A percentile compares a stretch with the other conserved stretches of the same genome.
These are phyloP conservation scores for Rhynchomys soricoides DNA, from an alignment of 2,113 vertebrate species.

Conservation along the genomic window DNA sequence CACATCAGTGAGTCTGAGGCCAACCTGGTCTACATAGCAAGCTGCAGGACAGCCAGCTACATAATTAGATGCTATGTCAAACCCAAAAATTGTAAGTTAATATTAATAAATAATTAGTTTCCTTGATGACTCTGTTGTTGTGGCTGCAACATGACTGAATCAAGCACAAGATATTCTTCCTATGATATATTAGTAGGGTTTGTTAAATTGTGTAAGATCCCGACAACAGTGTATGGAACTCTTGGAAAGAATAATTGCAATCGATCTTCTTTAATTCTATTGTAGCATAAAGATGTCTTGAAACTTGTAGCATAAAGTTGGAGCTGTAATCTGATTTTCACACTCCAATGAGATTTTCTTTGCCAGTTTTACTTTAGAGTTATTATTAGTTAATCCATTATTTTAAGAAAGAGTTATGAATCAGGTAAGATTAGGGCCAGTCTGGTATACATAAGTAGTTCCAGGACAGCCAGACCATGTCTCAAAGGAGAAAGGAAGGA, in stretches of 20 bases:
- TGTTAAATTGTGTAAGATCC: neutral
- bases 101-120: neutral
- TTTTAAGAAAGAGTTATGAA: neutral
- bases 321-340: neutral
- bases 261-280: too few species aligned
- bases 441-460: neutral
- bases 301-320: neutral
- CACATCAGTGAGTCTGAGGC: neutral
- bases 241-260: neutral
- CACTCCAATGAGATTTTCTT: neutral
- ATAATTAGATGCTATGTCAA: neutral
- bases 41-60: neutral
- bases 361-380: neutral
- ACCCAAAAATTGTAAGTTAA: neutral
- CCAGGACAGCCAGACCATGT: neutral
- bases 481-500: neutral
- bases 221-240: neutral
- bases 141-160: neutral
- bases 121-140: neutral
- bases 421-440: neutral
- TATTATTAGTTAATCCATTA: constrained; percentile 30
- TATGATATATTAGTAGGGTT: neutral
- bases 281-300: neutral
- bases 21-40: neutral
- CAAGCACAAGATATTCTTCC: neutral